phyloP scores from a whole-genome alignment of 2,113 vertebrate genomes.

The Narcine bancroftii region DNA sequence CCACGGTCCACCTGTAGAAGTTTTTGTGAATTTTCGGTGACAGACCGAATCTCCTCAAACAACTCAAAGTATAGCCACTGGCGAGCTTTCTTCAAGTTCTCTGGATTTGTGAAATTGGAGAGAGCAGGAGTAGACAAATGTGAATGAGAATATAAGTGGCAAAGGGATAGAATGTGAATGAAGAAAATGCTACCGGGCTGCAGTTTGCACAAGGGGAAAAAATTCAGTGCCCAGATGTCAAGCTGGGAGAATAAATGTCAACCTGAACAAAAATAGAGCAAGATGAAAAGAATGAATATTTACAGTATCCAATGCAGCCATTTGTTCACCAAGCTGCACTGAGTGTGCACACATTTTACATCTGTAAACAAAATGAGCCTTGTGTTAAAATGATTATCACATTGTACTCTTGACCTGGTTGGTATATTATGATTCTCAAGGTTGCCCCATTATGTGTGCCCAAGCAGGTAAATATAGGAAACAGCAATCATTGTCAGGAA shows the following conservation, averaged over 20 bases:
- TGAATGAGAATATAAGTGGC: not conserved
- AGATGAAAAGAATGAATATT: not conserved
- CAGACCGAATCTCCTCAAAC: too few species aligned
- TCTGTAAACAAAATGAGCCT: not conserved
- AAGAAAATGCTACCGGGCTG: not conserved
- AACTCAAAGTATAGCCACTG: too few species aligned
- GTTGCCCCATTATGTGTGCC: not conserved
- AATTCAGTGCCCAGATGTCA: not conserved
- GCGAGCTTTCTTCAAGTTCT: too few species aligned
- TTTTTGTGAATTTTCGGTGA: too few species aligned
- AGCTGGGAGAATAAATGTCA: not conserved
- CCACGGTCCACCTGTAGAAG: too few species aligned
- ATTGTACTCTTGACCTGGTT: not conserved
- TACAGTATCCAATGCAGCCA: too few species aligned
- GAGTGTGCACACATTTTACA: too few species aligned
- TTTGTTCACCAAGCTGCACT: not conserved
- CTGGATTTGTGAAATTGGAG: not conserved
- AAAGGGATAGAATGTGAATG: not conserved
- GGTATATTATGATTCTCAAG: not conserved
- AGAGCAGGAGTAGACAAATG: slow-evolving; percentile 15
- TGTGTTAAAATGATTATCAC: not conserved
- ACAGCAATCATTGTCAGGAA: not conserved
- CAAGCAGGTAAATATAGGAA: not conserved
- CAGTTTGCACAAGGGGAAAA: not conserved
- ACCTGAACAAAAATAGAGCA: not conserved